A percentile compares a stretch with the other conserved stretches of the same genome.
Evolutionary conservation across 1,140 invertebrate genomes (phyloP).

Genomic region (Drosophila truncata): DNA sequence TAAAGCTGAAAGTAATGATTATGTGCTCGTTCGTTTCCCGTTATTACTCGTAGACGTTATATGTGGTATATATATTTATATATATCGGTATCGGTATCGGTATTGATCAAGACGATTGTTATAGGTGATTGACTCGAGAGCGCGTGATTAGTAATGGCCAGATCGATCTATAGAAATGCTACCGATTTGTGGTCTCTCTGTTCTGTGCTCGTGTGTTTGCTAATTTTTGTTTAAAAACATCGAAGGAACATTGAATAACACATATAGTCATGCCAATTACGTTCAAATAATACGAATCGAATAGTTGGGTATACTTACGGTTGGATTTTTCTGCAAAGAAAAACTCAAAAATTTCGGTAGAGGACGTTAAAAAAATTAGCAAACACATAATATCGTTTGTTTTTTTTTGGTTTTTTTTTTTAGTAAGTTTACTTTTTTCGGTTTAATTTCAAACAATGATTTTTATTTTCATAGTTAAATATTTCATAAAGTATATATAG

Average conservation of each 20-base stretch:
- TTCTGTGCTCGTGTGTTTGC: slow-evolving; percentile 71
- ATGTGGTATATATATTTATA: slow-evolving; percentile 32
- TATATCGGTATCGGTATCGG: slow-evolving; percentile 18
- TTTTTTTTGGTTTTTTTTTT: slow-evolving; percentile 46
- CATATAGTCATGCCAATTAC: slow-evolving; percentile 60
- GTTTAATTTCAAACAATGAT: slow-evolving; percentile 83
- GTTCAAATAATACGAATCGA: slow-evolving; percentile 32
- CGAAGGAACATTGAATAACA: slow-evolving; percentile 29
- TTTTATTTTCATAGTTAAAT: slow-evolving; percentile 78
- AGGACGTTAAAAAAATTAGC: slow-evolving; percentile 42
- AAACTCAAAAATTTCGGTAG: slow-evolving; percentile 58
- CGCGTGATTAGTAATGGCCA: slow-evolving; percentile 40
- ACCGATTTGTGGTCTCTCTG: slow-evolving; percentile 27
- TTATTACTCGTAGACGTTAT: slow-evolving; percentile 33
- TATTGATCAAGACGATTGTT: slow-evolving; percentile 56
- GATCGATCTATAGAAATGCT: slow-evolving; percentile 51
- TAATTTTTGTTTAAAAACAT: slow-evolving; percentile 63
- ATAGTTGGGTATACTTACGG: slow-evolving; percentile 62
- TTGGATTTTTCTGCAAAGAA: slow-evolving; percentile 48
- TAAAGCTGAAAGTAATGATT: slow-evolving; percentile 80
- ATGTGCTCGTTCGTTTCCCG: slow-evolving; percentile 53
- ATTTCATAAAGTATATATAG: slow-evolving; percentile 83
- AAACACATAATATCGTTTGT: slow-evolving; percentile 32
- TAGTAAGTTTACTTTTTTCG: slow-evolving; percentile 60
- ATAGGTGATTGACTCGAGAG: slow-evolving; percentile 60